Percentiles rank a stretch among this genome's conserved stretches.
These are phyloP conservation scores for Chloebia gouldiae DNA, from an alignment of 2,113 vertebrate species.

Conservation along the genomic window DNA sequence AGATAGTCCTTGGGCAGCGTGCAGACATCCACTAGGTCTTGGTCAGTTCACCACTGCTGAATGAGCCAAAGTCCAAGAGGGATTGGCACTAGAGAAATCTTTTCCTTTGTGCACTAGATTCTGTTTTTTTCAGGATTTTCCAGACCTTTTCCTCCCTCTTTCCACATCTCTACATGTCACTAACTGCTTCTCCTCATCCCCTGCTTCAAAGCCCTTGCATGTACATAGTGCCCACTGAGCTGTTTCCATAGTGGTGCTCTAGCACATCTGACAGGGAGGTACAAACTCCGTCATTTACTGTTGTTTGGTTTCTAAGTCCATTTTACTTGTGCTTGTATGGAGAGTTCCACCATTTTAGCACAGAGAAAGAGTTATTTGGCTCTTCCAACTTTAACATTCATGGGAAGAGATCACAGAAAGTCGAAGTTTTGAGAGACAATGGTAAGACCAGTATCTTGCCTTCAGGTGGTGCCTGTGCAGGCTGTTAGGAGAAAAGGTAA, in stretches of 20 bases:
- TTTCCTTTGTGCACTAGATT: not conserved
- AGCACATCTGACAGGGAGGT: not conserved
- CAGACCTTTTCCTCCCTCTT: not conserved
- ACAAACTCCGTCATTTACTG: not conserved
- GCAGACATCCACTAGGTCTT: not conserved
- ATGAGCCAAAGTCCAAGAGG: not conserved
- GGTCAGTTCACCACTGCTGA: not conserved
- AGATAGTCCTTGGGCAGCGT: not conserved
- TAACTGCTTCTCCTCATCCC: not conserved
- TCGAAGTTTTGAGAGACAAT: not conserved
- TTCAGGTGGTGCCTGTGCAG: not conserved
- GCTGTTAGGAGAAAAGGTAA: not conserved
- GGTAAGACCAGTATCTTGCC: not conserved
- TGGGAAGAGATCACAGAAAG: not conserved
- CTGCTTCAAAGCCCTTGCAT: not conserved
- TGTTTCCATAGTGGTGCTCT: not conserved
- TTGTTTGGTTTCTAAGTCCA: not conserved
- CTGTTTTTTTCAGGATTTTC: not conserved
- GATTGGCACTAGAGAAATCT: not conserved
- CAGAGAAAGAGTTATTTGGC: not conserved
- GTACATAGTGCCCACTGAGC: not conserved
- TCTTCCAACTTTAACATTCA: not conserved
- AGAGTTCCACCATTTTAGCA: not conserved
- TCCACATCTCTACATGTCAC: not conserved
- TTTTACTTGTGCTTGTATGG: not conserved